A percentile compares a stretch with the other conserved stretches of the same genome.
Conservation (phyloP, 2,888 invertebrate genomes). For the Hypena proboscidalis region DNA sequence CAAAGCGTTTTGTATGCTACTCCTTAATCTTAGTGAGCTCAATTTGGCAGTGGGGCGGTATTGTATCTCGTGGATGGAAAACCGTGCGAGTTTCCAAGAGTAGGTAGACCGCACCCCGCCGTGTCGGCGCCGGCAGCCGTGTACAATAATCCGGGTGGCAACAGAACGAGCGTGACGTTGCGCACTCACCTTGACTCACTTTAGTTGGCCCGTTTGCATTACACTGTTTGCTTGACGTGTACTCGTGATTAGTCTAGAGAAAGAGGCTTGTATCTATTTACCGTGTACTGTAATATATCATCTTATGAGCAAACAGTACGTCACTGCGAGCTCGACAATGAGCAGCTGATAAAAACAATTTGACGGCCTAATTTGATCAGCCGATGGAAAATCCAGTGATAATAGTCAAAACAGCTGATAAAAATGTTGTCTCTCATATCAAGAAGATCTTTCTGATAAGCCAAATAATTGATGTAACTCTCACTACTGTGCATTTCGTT, state of each 20-base stretch:
- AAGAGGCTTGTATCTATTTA: slow-evolving; percentile 42
- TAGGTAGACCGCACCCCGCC: slow-evolving; percentile 64
- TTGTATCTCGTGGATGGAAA: slow-evolving; percentile 46
- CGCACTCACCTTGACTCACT: slow-evolving; percentile 81
- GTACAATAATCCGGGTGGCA: slow-evolving; percentile 75
- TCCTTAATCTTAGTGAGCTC: slow-evolving; percentile 23
- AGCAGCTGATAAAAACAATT: slow-evolving; percentile 2
- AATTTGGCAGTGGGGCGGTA: slow-evolving; percentile 36
- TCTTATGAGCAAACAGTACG: slow-evolving; percentile 3
- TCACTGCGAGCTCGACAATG: background rate
- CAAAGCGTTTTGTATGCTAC: slow-evolving; percentile 30
- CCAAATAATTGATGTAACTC: no score
- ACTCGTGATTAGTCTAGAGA: slow-evolving; percentile 67
- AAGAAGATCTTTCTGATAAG: no score
- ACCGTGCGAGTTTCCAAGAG: slow-evolving; percentile 51
- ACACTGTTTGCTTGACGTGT: slow-evolving; percentile 63
- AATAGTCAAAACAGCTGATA: no score
- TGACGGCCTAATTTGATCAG: no score
- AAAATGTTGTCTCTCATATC: no score
- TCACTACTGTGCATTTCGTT: no score
- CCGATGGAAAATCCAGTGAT: no score
- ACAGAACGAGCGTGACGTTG: slow-evolving; percentile 68
- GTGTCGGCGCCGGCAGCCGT: slow-evolving; percentile 57
- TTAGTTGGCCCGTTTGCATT: slow-evolving; percentile 74
- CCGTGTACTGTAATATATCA: slow-evolving; percentile 7